Evolutionary conservation across 92 coral and sea anemone species (phyloP), one percentile per base, ranked within the genome.

Genomic region (Actinernus sp.): DNA sequence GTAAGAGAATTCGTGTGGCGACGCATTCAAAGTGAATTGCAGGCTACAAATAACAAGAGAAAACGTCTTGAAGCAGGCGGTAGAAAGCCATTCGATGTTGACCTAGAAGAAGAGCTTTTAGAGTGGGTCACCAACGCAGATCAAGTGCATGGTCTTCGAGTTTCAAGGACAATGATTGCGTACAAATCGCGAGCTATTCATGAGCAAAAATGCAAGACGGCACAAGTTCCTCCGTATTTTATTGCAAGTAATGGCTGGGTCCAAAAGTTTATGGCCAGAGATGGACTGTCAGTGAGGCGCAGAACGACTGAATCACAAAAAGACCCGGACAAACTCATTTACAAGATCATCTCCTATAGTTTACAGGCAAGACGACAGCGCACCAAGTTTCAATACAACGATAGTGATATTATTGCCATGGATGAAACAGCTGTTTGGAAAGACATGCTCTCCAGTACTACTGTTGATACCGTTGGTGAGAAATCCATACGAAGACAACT

Each of bases 81-180:
- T 3, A 69, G 68, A 56, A 76, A 65, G 52, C 83, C 75, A 64
- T 76, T 76, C 32, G 68, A 76, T 65, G 83, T 49, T 49, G 67
- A 44, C 49, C 63, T 76, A 18, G 83, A 76, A 65, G 83, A 76
- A 53, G 76, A 58, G 65, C 75, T 67, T 40, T 49, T 66, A 58
- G 78, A 78, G 77, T 78, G 85, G 77, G 85, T 78, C 22, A n/a
- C n/a, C n/a, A 76, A 78, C 68, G 70, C 49, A 59, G 45, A 49
- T 2, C 52, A 77, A 49, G 55, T 77, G 23, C 58, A 55, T 68
- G 77, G 85, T 20, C 85, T 78, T 66, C 64, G 78, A 5, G 85
- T 78, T 66, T 78, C 85, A 31, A 78, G 77, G 65, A 26, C 13
- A 78, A 78, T 78, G 85, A 78, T 56, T 60, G 52, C 62, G 22